Percentiles rank a stretch among this genome's conserved stretches.
Conservation (phyloP, 2,113 vertebrate species). For the Cottus gobio region DNA sequence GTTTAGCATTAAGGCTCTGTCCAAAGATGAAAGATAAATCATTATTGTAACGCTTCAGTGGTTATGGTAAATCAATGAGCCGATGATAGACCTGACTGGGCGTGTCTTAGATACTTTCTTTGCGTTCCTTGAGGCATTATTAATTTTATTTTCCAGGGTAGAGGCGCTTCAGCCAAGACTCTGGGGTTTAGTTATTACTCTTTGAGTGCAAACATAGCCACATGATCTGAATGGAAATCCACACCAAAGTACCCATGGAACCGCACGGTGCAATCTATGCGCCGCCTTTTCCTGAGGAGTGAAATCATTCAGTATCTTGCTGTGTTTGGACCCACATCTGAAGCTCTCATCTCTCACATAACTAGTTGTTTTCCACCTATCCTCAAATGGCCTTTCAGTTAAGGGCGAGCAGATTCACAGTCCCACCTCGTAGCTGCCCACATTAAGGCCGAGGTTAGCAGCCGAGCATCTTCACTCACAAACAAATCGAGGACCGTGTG, state of each 20-base stretch:
- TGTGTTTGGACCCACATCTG: not conserved
- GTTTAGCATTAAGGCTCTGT: not conserved
- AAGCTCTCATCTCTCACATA: constrained; percentile 11
- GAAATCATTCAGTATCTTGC: constrained; percentile 5
- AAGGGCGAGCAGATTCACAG: constrained; percentile 1
- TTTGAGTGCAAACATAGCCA: not conserved
- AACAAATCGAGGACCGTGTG: constrained; percentile 30
- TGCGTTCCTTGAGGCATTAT: too few relatives aligned
- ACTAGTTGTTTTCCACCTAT: constrained; percentile 11
- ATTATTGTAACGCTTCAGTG: too few relatives aligned
- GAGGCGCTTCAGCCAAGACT: not conserved
- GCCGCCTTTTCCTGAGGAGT: not conserved
- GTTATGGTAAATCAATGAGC: too few relatives aligned
- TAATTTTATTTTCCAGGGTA: too few relatives aligned
- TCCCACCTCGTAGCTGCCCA: constrained; percentile 7
- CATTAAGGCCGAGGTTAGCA: constrained; percentile 25
- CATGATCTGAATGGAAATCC: not conserved
- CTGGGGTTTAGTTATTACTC: not conserved
- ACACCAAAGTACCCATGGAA: not conserved
- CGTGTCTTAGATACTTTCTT: too few relatives aligned
- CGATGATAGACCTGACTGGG: too few relatives aligned
- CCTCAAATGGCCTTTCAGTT: constrained; percentile 40
- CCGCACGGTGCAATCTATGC: constrained; percentile 1
- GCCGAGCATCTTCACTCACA: constrained; percentile 6
- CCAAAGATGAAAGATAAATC: not conserved